Evolutionary conservation across 92 coral and sea anemone species (phyloP), one percentile per base, ranked within the genome.

Genomic region (Parazoanthus darwini): DNA sequence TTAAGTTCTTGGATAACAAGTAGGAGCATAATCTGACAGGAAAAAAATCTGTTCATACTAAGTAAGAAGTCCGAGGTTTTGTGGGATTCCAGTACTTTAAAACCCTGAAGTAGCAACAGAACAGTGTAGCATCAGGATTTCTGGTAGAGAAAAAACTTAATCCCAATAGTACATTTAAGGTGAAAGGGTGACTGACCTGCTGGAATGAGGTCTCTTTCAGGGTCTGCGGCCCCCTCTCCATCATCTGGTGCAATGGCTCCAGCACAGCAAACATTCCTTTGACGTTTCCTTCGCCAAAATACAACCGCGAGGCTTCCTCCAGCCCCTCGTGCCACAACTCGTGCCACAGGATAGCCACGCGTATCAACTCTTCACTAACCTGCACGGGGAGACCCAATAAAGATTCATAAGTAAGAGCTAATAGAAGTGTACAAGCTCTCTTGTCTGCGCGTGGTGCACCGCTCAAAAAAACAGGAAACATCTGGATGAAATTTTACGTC

Each of bases 141-240:
- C 18, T 13, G 20, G 51, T 6, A 54, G 20, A 15, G 59, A 15
- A 13, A 54, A 54, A 13, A 1, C 3, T 1, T 11, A 11, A 13
- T 7, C 20, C 58, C 59, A 54, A 2, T 11, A 13, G 20, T 54
- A 54, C 18, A 20, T 13, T 54, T 54, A 13, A 20, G 20, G 59
- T 54, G 0, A 0, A 0, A 13, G 18, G 59, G 18, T 54, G 42
- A 29, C 8, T 73, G 10, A 94, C 98, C 98, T 97, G 99, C 75
- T 94, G 94, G 83, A 97, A 97, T 16, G 99, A 95, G 14, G 99
- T 97, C 82, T 97, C 99, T 63, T 95, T 97, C 44, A 97, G 93
- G 0, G 99, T 97, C 91, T 97, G 99, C 3, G 99, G 98, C n/a
- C 99, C 99, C 90, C 98, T 89, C 77, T 96, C 98, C 99, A 96